These are phyloP conservation scores for Phenganax marumi DNA, from an alignment of 92 coral and sea anemone species.

Conservation along the genomic window DNA sequence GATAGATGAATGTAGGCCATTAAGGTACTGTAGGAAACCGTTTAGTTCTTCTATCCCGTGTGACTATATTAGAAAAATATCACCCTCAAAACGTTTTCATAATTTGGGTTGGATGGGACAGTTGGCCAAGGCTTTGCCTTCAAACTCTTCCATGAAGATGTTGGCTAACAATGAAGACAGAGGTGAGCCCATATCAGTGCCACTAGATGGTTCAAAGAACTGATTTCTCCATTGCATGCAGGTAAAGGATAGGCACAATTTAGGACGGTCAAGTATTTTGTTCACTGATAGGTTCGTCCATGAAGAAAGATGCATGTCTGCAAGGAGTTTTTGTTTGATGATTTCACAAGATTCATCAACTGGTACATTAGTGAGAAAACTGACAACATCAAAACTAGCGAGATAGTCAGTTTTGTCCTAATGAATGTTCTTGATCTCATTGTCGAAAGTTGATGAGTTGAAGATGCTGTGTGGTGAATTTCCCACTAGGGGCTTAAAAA, in stretches of 20 bases:
- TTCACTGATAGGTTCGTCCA: neutral
- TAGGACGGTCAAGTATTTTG: neutral
- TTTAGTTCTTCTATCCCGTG: slow-evolving; percentile 17
- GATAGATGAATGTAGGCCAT: neutral
- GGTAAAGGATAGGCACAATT: slow-evolving; percentile 33
- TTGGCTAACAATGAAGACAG: slow-evolving; percentile 35
- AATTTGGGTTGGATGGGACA: slow-evolving; percentile 33
- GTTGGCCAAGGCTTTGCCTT: neutral
- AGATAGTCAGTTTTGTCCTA: too few species aligned
- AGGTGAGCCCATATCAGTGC: slow-evolving; percentile 19
- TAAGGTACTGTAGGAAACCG: too few species aligned
- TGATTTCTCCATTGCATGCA: slow-evolving; percentile 21
- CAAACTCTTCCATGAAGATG: too few species aligned
- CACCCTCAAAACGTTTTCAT: slow-evolving; percentile 18
- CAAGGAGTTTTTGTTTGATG: too few species aligned
- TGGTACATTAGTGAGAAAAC: too few species aligned
- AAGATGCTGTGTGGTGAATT: too few species aligned
- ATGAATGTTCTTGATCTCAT: too few species aligned
- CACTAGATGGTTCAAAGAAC: slow-evolving; percentile 34
- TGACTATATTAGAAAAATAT: neutral
- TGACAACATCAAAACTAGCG: too few species aligned
- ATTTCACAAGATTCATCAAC: too few species aligned
- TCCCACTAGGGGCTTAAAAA: too few species aligned
- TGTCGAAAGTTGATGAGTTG: too few species aligned
- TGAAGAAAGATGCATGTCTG: too few species aligned